A percentile compares a stretch with the other conserved stretches of the same genome.
Conservation (phyloP, 2,797 vertebrate species). For the Scolopax rusticola region DNA sequence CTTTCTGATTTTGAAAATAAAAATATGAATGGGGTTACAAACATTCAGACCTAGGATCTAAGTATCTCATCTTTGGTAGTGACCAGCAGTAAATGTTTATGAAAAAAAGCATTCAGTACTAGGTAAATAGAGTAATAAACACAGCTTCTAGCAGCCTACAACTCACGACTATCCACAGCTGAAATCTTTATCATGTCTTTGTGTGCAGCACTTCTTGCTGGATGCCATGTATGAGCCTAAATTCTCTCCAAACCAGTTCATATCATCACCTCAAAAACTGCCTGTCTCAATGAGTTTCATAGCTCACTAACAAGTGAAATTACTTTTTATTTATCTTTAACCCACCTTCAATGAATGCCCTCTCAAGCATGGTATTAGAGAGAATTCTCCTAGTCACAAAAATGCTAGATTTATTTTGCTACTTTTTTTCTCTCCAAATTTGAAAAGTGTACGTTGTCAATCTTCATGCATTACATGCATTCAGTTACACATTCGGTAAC, state of each 20-base stretch:
- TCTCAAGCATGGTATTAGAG: not conserved
- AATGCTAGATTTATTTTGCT: not conserved
- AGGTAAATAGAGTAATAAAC: not conserved
- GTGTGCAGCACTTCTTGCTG: not conserved
- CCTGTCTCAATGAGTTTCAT: not conserved
- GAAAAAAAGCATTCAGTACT: not conserved
- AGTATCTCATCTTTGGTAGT: not conserved
- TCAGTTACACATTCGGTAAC: not conserved
- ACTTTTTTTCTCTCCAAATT: not conserved
- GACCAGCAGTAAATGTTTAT: not conserved
- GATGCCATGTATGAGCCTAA: not conserved
- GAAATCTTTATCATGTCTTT: not conserved
- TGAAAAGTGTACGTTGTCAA: not conserved
- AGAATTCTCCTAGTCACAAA: not conserved
- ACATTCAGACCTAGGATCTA: not conserved
- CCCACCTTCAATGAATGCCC: not conserved
- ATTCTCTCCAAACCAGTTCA: not conserved
- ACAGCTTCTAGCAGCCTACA: not conserved
- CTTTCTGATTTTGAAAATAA: not conserved
- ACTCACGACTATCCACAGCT: accelerated
- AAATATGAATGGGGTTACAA: not conserved
- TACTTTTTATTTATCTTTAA: not conserved
- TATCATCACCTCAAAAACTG: not conserved
- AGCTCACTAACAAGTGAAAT: not conserved
- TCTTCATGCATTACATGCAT: not conserved